Percentiles rank a stretch among this genome's conserved stretches.
phyloP scores from a whole-genome alignment of 2,797 vertebrate species.

The Halcyon leucocephala region DNA sequence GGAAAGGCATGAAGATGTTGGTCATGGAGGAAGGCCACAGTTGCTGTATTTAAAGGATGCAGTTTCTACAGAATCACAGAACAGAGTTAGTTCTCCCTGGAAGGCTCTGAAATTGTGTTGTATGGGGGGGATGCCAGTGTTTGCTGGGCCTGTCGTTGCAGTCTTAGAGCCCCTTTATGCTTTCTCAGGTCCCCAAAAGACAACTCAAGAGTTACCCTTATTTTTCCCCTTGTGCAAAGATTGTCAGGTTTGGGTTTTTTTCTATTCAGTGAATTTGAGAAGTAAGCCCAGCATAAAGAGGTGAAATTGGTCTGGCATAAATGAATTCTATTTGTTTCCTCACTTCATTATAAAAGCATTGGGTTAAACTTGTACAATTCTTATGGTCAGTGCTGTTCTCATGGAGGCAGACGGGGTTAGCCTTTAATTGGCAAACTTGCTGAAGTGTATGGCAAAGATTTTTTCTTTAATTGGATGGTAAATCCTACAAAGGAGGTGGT shows the following conservation, averaged over 20 bases:
- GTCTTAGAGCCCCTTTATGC: neutral
- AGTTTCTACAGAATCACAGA: rapidly evolving
- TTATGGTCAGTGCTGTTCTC: neutral
- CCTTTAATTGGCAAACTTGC: neutral
- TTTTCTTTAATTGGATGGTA: neutral
- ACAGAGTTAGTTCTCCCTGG: neutral
- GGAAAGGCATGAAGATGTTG: neutral
- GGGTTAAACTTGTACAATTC: neutral
- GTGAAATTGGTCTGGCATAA: neutral
- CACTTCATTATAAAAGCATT: neutral
- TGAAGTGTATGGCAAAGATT: neutral
- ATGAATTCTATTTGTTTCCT: neutral
- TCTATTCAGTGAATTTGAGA: neutral
- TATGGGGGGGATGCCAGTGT: neutral
- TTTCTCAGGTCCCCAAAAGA: neutral
- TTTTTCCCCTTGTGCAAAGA: neutral
- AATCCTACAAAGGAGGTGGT: neutral
- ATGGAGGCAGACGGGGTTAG: neutral
- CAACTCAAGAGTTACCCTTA: neutral
- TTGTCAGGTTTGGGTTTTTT: neutral
- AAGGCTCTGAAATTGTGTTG: neutral
- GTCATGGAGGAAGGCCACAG: neutral
- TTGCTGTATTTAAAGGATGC: neutral
- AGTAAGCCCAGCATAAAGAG: neutral
- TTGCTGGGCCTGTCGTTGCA: neutral